A percentile compares a stretch with the other conserved stretches of the same genome.
These are phyloP conservation scores for Pituophis catenifer DNA, from an alignment of 2,113 vertebrate species.

Conservation along the genomic window DNA sequence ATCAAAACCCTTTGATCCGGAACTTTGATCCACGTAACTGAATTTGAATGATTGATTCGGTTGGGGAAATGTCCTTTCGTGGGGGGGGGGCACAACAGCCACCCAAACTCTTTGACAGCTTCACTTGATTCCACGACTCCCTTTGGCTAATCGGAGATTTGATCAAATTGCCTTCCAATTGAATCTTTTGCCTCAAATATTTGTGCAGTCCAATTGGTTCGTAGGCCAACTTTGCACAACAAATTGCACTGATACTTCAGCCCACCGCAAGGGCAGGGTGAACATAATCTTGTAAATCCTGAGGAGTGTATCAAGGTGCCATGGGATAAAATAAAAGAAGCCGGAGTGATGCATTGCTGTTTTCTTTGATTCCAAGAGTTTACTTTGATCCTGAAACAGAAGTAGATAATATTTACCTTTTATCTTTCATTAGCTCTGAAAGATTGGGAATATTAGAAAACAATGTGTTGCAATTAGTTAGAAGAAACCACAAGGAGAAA, in stretches of 20 bases:
- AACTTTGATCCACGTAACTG: not conserved
- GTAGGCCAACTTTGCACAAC: not conserved
- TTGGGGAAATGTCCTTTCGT: not conserved
- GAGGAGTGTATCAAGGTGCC: not conserved
- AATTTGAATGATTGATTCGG: not conserved
- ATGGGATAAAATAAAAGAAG: not conserved
- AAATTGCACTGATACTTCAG: not conserved
- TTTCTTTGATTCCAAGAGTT: not conserved
- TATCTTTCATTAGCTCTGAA: not conserved
- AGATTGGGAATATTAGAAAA: not conserved
- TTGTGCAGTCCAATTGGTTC: not conserved
- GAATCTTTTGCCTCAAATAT: not conserved
- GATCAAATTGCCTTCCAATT: not conserved
- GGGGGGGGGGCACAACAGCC: not conserved
- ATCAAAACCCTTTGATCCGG: not conserved
- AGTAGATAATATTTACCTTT: rapidly evolving
- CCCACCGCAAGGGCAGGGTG: not conserved
- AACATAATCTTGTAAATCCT: not conserved
- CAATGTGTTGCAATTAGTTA: not conserved
- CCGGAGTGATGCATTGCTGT: not conserved
- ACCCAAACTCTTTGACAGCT: not conserved
- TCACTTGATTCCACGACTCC: not conserved
- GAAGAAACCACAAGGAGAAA: constrained; percentile 13
- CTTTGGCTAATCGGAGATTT: not conserved
- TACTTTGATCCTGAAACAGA: not conserved